Percentiles rank a stretch among this genome's conserved stretches.
These are phyloP conservation scores for Trialeurodes vaporariorum DNA, from an alignment of 1,140 invertebrate species.

Conservation along the genomic window DNA sequence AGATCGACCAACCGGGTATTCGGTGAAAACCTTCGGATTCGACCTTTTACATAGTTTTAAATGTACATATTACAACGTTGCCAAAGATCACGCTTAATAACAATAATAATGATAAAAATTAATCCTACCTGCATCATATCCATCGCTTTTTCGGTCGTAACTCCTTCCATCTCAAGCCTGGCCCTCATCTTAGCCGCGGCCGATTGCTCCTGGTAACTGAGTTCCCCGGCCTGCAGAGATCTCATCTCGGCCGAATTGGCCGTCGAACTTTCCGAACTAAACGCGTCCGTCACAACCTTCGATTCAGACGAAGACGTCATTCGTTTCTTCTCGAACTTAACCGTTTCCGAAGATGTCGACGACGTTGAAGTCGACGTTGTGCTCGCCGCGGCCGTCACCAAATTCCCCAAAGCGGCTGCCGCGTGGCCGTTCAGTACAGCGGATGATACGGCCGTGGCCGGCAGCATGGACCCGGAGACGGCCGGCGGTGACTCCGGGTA, in stretches of 20 bases:
- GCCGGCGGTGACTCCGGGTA: constrained; percentile 35
- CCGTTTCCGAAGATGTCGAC: constrained; percentile 43
- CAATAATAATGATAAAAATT: too few species aligned
- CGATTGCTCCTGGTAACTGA: constrained; percentile 63
- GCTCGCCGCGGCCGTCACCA: constrained; percentile 36
- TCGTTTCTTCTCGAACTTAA: constrained; percentile 67
- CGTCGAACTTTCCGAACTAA: constrained; percentile 56
- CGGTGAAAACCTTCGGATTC: too few species aligned
- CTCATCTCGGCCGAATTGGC: constrained; percentile 69
- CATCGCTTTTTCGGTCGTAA: constrained; percentile 60
- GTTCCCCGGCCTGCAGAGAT: constrained; percentile 60
- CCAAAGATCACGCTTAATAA: too few species aligned
- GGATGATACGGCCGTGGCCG: constrained; percentile 30
- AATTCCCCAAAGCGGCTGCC: constrained; percentile 29
- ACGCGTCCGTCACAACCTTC: constrained; percentile 66
- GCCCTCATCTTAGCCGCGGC: constrained; percentile 43
- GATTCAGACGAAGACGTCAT: constrained; percentile 65
- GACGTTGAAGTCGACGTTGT: constrained; percentile 34
- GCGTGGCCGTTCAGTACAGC: constrained; percentile 32
- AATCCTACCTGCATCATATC: constrained; percentile 55
- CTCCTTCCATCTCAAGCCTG: constrained; percentile 57
- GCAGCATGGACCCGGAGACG: too few species aligned
- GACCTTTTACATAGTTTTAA: too few species aligned
- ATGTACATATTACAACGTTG: too few species aligned
- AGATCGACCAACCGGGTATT: too few species aligned